Conservation (phyloP, 2,888 invertebrate species). For the Anthophora plumipes region DNA sequence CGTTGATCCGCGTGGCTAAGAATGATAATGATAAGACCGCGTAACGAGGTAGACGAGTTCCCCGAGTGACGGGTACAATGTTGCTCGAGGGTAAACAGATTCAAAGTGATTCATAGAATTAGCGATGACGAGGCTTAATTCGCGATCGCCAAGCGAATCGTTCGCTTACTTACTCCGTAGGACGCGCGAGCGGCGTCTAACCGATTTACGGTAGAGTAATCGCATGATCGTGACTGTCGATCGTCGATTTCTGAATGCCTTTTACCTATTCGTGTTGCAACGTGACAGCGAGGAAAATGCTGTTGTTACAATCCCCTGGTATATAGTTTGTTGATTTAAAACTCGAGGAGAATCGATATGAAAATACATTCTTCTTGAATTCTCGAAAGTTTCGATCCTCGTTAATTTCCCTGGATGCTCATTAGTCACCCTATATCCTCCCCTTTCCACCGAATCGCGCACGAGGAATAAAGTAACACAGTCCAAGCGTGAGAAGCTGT, state of each 20-base stretch:
- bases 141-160: conserved; percentile 24
- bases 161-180: neutral
- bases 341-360: neutral
- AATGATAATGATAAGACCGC: conserved; percentile 35
- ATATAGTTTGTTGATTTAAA: too few species aligned
- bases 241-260: neutral
- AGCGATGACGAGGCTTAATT: conserved; percentile 27
- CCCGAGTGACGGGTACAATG: conserved; percentile 21
- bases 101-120: conserved; percentile 47
- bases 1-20: neutral
- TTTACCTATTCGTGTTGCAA: conserved; percentile 3
- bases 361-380: neutral
- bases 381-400: neutral
- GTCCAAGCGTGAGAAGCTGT: conserved; percentile 36
- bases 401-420: conserved; percentile 1
- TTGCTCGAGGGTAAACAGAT: conserved; percentile 34
- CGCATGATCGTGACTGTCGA: conserved; percentile 8
- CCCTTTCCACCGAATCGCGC: too few species aligned
- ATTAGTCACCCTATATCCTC: conserved; percentile 4
- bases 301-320: neutral
- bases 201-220: conserved; percentile 39
- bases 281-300: neutral
- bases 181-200: neutral
- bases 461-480: conserved; percentile 16
- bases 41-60: conserved; percentile 30